phyloP scores from a whole-genome alignment of 2,888 invertebrate genomes.

The Leptopterna dolabrata region DNA sequence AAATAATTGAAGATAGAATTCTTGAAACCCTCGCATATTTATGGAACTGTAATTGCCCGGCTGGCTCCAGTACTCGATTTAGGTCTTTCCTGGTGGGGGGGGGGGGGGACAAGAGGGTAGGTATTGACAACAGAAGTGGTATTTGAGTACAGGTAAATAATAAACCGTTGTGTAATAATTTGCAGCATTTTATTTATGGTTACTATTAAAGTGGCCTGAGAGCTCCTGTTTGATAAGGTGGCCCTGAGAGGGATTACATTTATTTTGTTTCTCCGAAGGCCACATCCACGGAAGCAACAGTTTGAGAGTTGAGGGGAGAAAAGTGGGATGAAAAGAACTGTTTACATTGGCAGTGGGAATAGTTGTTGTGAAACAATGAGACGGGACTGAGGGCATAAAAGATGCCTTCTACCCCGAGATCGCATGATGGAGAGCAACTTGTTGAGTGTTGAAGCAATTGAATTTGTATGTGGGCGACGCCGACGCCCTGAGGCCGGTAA shows the following conservation, averaged over 20 bases:
- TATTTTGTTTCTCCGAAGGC: background rate
- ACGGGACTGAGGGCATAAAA: background rate
- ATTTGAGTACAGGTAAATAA: too few species aligned
- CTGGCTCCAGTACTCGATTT: too few species aligned
- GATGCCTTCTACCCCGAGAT: background rate
- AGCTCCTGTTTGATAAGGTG: too few species aligned
- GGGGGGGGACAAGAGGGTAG: too few species aligned
- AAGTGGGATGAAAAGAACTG: slow-evolving; percentile 5
- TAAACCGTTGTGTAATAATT: too few species aligned
- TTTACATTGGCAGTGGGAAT: background rate
- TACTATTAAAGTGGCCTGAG: too few species aligned
- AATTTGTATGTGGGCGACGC: slow-evolving; percentile 24
- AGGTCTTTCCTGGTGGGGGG: too few species aligned
- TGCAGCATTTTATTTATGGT: too few species aligned
- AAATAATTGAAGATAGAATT: too few species aligned
- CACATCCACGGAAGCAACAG: background rate
- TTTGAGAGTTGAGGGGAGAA: background rate
- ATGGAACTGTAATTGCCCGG: too few species aligned
- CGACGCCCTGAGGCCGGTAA: slow-evolving; percentile 7
- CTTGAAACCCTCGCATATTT: too few species aligned
- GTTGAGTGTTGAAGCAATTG: slow-evolving; percentile 35
- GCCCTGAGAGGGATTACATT: background rate
- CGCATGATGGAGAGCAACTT: slow-evolving; percentile 32
- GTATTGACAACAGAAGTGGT: too few species aligned
- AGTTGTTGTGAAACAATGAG: slow-evolving; percentile 6